Percentiles rank a stretch among this genome's conserved stretches.
These are phyloP conservation scores for Papilio xuthus DNA, from an alignment of 1,140 invertebrate genomes.

Conservation along the genomic window DNA sequence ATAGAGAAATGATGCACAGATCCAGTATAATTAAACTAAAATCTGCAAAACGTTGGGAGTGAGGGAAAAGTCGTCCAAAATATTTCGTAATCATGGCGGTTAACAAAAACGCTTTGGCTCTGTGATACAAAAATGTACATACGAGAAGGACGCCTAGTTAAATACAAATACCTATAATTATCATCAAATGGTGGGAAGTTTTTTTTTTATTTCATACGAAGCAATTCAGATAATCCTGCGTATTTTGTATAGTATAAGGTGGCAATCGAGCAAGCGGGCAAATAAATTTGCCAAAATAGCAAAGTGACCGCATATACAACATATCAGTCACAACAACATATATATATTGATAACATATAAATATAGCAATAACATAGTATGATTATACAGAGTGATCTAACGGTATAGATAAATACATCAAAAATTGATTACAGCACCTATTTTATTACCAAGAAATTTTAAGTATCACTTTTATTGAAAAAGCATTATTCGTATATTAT, in stretches of 20 bases:
- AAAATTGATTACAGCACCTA: constrained; percentile 26
- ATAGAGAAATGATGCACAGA: constrained; percentile 25
- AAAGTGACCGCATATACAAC: neutral
- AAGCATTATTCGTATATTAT: constrained; percentile 5
- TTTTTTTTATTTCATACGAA: constrained; percentile 17
- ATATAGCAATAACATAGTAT: constrained; percentile 10
- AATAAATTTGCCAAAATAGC: too few relatives aligned
- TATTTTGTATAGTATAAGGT: neutral
- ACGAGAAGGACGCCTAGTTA: constrained; percentile 30
- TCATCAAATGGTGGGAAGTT: constrained; percentile 30
- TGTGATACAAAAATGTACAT: constrained; percentile 40
- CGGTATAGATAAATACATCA: constrained; percentile 17
- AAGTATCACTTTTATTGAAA: constrained; percentile 8
- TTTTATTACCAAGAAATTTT: constrained; percentile 20
- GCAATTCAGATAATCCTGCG: constrained; percentile 8
- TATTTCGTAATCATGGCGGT: constrained; percentile 64
- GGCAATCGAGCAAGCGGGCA: too few relatives aligned
- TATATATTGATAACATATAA: constrained; percentile 4
- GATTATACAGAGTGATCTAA: neutral
- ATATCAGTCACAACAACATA: constrained; percentile 20
- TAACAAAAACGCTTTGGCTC: constrained; percentile 71
- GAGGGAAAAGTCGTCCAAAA: constrained; percentile 52
- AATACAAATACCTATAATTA: constrained; percentile 32
- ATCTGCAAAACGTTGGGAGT: constrained; percentile 44
- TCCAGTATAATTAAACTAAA: constrained; percentile 6